A percentile compares a stretch with the other conserved stretches of the same genome.
phyloP scores from a whole-genome alignment of 2,797 vertebrate species.

The Tragelaphus eurycerus region DNA sequence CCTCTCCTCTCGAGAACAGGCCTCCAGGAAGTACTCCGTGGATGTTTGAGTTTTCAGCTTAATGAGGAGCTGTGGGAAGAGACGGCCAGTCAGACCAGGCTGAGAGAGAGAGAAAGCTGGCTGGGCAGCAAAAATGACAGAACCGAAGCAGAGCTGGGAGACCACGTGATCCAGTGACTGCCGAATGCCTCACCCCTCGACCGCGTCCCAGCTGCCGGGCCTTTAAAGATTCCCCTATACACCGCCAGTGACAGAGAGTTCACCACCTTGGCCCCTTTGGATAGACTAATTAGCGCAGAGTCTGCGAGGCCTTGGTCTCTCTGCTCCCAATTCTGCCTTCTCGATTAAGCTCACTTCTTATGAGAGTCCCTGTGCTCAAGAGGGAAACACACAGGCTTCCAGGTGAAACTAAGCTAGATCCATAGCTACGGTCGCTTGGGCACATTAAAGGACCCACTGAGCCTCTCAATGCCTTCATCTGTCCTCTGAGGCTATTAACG shows the following conservation, averaged over 20 bases:
- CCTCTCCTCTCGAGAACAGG: slow-evolving; percentile 92
- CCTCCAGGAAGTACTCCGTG: slow-evolving; percentile 92
- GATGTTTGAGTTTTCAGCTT: slow-evolving; percentile 89
- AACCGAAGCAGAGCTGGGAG: neutral
- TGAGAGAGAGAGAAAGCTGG: neutral
- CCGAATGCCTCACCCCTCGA: fast-evolving
- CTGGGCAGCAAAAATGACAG: neutral
- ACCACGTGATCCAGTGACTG: neutral
- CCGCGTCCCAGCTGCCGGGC: neutral
- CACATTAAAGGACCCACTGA: neutral
- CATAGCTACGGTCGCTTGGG: neutral
- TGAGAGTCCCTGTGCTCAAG: neutral
- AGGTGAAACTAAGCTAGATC: neutral
- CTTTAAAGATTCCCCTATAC: neutral
- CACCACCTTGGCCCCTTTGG: neutral
- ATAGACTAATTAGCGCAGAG: fast-evolving
- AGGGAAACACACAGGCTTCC: neutral
- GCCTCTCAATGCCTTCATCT: neutral
- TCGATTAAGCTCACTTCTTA: neutral
- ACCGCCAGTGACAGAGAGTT: neutral
- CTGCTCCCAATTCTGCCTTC: neutral
- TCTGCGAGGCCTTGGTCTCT: neutral
- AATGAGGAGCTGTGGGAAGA: slow-evolving; percentile 87
- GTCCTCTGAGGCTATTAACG: neutral
- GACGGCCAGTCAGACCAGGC: neutral